These are phyloP conservation scores for Distichodus sexfasciatus DNA, from an alignment of 2,797 vertebrate genomes.

Conservation along the genomic window DNA sequence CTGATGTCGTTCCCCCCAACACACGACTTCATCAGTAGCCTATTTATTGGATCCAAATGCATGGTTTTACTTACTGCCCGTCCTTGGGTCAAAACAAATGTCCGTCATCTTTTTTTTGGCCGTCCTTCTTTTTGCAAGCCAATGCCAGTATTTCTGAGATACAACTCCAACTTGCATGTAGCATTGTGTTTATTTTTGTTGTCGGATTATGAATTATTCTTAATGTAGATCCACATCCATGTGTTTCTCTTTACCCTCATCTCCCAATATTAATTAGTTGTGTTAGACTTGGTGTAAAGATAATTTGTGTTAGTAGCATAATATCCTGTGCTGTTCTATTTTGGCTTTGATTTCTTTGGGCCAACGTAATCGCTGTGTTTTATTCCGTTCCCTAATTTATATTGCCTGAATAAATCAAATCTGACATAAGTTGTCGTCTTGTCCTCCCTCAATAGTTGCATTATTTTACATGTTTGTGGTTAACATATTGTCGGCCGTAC, in stretches of 20 bases:
- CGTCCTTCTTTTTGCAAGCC: constrained; percentile 15
- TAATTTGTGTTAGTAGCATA: constrained; percentile 41
- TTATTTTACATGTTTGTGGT: constrained; percentile 34
- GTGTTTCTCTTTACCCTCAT: constrained; percentile 22
- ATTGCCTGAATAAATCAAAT: constrained; percentile 52
- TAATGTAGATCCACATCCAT: constrained; percentile 46
- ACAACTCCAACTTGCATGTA: constrained; percentile 56
- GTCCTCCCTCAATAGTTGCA: no score
- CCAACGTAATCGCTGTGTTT: constrained; percentile 42
- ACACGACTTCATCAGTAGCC: constrained; percentile 18
- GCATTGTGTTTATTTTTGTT: constrained; percentile 64
- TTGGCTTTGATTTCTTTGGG: constrained; percentile 35
- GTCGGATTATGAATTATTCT: constrained; percentile 46
- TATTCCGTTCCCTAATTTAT: constrained; percentile 36
- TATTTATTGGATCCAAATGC: constrained; percentile 33
- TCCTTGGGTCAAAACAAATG: constrained; percentile 40
- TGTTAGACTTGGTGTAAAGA: constrained; percentile 60
- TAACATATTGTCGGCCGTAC: constrained; percentile 28
- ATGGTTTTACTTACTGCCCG: constrained; percentile 34
- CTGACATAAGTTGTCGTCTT: constrained; percentile 17
- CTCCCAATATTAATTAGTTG: constrained; percentile 37
- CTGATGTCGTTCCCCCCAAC: constrained; percentile 28
- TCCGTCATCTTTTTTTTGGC: constrained; percentile 20
- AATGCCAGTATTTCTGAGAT: constrained; percentile 38
- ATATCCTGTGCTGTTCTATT: constrained; percentile 34